A percentile compares a stretch with the other conserved stretches of the same genome.
Evolutionary conservation across 1,140 invertebrate genomes (phyloP).

Genomic region (Palaemon carinicauda): DNA sequence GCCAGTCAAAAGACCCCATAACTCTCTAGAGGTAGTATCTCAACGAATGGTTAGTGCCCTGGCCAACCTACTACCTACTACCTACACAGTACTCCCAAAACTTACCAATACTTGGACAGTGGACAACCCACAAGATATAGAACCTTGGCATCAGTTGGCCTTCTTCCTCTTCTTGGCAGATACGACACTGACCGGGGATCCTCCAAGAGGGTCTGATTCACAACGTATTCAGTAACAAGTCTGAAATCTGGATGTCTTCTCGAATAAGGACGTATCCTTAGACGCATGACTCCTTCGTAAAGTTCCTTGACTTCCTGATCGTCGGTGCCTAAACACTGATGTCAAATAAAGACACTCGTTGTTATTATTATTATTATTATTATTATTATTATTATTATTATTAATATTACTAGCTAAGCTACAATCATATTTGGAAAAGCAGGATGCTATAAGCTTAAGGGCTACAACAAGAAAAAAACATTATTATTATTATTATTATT

Average conservation of each 20-base stretch:
- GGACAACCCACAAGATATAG: conserved; percentile 36
- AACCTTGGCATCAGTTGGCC: neutral
- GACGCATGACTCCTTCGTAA: conserved; percentile 21
- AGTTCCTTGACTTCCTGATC: conserved; percentile 42
- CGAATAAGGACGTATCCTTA: conserved; percentile 5
- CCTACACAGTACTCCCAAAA: too few relatives aligned
- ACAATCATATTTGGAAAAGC: too few relatives aligned
- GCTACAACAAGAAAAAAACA: too few relatives aligned
- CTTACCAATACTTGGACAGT: conserved; percentile 39
- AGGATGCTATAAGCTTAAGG: too few relatives aligned
- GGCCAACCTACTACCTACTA: too few relatives aligned
- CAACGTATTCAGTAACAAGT: neutral
- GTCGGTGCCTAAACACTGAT: conserved; percentile 35
- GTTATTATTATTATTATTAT: too few relatives aligned
- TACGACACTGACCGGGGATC: neutral
- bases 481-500: too few relatives aligned
- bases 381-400: too few relatives aligned
- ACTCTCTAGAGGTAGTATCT: too few relatives aligned
- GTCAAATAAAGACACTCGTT: neutral
- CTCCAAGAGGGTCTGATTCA: neutral
- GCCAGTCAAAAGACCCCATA: too few relatives aligned
- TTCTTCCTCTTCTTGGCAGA: neutral
- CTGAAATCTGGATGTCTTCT: neutral
- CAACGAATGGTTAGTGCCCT: too few relatives aligned
- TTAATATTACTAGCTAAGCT: too few relatives aligned